Conservation (phyloP, 2,113 vertebrate genomes). For the Delphinapterus leucas region DNA sequence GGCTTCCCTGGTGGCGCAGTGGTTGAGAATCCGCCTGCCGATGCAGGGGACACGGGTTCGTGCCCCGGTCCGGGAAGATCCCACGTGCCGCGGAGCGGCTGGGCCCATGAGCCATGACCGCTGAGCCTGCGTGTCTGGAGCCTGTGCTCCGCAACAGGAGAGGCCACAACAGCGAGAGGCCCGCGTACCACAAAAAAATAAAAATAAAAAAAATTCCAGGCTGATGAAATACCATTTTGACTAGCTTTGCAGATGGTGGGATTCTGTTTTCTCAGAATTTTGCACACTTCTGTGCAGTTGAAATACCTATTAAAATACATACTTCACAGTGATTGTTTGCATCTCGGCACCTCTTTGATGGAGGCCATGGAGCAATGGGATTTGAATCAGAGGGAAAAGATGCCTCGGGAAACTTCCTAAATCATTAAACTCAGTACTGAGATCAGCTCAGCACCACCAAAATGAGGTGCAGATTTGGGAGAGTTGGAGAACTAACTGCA, state of each 20-base stretch:
- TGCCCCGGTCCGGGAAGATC: fast-evolving
- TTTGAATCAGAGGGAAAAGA: conserved; percentile 56
- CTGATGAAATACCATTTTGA: conserved; percentile 58
- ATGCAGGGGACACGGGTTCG: too few relatives aligned
- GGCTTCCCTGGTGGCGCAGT: too few relatives aligned
- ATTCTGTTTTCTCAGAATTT: conserved; percentile 27
- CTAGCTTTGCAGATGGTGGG: neutral
- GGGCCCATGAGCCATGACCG: too few relatives aligned
- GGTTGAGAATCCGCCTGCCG: too few relatives aligned
- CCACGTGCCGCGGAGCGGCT: too few relatives aligned
- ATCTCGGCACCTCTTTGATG: conserved; percentile 34
- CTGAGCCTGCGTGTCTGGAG: too few relatives aligned
- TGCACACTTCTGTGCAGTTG: neutral
- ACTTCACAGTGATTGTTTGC: neutral
- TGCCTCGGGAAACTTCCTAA: conserved; percentile 68
- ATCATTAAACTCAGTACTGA: conserved; percentile 76
- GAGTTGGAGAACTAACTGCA: neutral
- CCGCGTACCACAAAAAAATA: fast-evolving
- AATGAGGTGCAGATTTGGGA: neutral
- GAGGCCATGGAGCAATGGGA: neutral
- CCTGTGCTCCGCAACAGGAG: too few relatives aligned
- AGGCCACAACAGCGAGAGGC: too few relatives aligned
- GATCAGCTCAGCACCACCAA: neutral
- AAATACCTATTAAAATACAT: conserved; percentile 35
- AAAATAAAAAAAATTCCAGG: neutral